A percentile compares a stretch with the other conserved stretches of the same genome.
These are phyloP conservation scores for Drusus annulatus DNA, from an alignment of 1,140 invertebrate genomes.

Conservation along the genomic window DNA sequence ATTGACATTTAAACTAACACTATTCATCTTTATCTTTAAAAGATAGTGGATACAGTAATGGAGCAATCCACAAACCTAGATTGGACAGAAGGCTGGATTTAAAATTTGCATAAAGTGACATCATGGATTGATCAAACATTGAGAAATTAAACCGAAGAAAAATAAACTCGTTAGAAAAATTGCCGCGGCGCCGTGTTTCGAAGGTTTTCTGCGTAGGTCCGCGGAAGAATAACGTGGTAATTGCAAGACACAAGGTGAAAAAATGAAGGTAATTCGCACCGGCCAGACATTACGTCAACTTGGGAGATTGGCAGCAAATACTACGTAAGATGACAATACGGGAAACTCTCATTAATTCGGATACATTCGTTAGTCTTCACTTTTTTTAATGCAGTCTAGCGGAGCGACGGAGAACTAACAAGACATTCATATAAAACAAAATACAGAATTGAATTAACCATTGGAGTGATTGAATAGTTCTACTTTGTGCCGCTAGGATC, in stretches of 20 bases:
- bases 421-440: too few species aligned
- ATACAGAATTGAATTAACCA: too few species aligned
- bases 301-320: background rate
- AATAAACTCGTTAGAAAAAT: constrained; percentile 14
- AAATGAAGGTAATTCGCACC: constrained; percentile 43
- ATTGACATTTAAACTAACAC: constrained; percentile 1
- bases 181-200: background rate
- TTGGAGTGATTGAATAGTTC: too few species aligned
- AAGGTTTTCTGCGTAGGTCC: constrained; percentile 5
- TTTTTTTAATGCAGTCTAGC: too few species aligned
- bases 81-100: constrained; percentile 28
- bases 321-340: too few species aligned
- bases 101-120: constrained; percentile 49
- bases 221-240: constrained; percentile 2
- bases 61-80: constrained; percentile 19
- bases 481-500: too few species aligned
- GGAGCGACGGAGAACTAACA: too few species aligned
- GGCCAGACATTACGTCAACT: constrained; percentile 46
- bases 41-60: background rate
- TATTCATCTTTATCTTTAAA: constrained; percentile 19
- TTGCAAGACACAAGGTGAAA: constrained; percentile 43
- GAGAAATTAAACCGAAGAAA: constrained; percentile 13
- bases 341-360: too few species aligned
- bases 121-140: constrained; percentile 49
- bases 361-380: too few species aligned